Conservation (phyloP, 53 echinoderm and acorn worm species). For the Echinarachnius parma region DNA sequence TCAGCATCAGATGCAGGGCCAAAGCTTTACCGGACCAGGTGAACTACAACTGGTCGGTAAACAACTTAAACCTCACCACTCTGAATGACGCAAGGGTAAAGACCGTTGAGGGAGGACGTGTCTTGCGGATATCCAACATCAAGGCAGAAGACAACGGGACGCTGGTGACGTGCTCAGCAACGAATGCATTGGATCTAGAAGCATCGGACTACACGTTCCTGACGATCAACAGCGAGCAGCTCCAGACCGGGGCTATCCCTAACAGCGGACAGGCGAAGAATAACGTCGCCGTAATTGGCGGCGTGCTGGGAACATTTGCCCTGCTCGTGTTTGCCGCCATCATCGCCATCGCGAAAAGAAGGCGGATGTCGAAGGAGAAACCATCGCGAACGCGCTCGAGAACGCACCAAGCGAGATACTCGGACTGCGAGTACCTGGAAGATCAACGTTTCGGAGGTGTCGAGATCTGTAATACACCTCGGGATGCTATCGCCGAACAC, state of each 20-base stretch:
- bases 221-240: slow-evolving; percentile 33
- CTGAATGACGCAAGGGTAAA: slow-evolving; percentile 12
- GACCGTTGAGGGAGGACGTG: not conserved
- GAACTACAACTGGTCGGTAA: slow-evolving; percentile 55
- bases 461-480: slow-evolving; percentile 67
- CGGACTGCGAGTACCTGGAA: slow-evolving; percentile 15
- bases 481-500: slow-evolving; percentile 64
- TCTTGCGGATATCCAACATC: slow-evolving; percentile 15
- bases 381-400: not conserved
- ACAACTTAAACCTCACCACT: slow-evolving; percentile 16
- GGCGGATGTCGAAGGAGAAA: slow-evolving; percentile 27
- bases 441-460: slow-evolving; percentile 20
- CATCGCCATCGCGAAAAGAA: slow-evolving; percentile 13
- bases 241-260: slow-evolving; percentile 36
- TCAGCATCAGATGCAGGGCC: slow-evolving; percentile 26
- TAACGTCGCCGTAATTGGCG: slow-evolving; percentile 20
- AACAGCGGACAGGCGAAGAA: slow-evolving; percentile 15
- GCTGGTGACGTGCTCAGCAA: slow-evolving; percentile 16
- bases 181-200: slow-evolving; percentile 23
- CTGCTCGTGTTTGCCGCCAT: slow-evolving; percentile 9
- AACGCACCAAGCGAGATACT: not conserved
- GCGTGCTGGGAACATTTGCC: slow-evolving; percentile 20
- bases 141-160: slow-evolving; percentile 36
- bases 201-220: slow-evolving; percentile 12
- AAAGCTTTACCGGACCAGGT: slow-evolving; percentile 33